Percentiles rank a stretch among this genome's conserved stretches.
phyloP scores from a whole-genome alignment of 2,888 invertebrate species.

The Allolobophora icterica region DNA sequence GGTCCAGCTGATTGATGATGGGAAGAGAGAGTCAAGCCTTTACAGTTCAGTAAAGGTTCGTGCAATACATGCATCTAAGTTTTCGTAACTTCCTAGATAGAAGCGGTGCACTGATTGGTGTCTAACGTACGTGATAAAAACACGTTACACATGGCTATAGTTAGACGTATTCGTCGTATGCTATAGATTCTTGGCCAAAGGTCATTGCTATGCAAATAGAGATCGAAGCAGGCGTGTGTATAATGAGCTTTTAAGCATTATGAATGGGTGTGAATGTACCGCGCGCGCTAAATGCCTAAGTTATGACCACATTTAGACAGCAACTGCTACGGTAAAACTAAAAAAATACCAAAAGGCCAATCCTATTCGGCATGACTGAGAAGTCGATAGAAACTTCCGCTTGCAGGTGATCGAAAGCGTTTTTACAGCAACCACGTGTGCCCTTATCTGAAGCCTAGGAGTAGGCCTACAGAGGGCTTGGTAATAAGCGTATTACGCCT shows the following conservation, averaged over 20 bases:
- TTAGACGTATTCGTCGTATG: too few species aligned
- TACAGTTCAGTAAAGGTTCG: too few species aligned
- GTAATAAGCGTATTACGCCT: too few species aligned
- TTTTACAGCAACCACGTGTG: neutral
- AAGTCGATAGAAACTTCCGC: neutral
- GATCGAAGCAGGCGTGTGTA: neutral
- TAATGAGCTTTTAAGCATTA: neutral
- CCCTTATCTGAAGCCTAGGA: neutral
- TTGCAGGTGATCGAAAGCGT: neutral
- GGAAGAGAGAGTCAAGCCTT: too few species aligned
- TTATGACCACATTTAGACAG: too few species aligned
- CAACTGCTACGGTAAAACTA: too few species aligned
- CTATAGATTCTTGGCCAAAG: neutral
- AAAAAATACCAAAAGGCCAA: too few species aligned
- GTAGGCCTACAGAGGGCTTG: too few species aligned
- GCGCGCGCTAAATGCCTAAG: neutral
- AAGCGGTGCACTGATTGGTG: neutral
- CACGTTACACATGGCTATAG: too few species aligned
- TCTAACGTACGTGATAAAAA: neutral
- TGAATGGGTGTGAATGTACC: neutral
- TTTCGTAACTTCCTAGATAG: neutral
- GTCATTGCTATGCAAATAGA: neutral
- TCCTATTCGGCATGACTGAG: neutral
- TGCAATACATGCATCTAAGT: neutral
- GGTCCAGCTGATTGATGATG: too few species aligned